Base-by-base conservation (phyloP, 1,140 invertebrate species). In the Odontomachus brunneus region DNA sequence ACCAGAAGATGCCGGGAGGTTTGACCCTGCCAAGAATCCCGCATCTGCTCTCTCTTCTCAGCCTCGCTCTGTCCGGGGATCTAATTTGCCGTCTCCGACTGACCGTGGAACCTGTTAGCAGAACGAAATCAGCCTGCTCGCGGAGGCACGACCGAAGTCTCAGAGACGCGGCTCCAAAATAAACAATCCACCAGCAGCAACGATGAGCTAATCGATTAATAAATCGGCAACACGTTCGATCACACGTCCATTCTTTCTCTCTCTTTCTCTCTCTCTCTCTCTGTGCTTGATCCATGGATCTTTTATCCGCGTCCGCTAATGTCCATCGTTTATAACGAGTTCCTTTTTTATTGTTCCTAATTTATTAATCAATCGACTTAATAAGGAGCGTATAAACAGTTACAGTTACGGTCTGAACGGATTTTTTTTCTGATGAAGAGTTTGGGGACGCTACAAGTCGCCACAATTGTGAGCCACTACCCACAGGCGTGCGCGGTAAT, bases 11-110 rank as follows among this genome's bases (percentile, higher is more conserved):
- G 80, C 88, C 83, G 89, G 87, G 84, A 86, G 88, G 85, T 78
- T 88, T 90, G 90, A 91, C 89, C 90, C 90, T 82, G 85, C 83
- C 85, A 90, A 85, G 90, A 91, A 91, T 92, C 89, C 85, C 62
- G 89, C 92, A 92, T 92, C 92, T 92, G 91, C 57, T 73, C 72
- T 57, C 83, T 55, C 75, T 73, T 53, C 49, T 26, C 75, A 69
- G 76, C 60, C 57, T 57, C 66, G 44, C 63, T 65, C 69, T 83
- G 84, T 73, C 85, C 81, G 84, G 84, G 76, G 65, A 87, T 84
- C 87, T 89, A 89, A 89, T 89, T 89, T 88, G 88, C 88, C 81
- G 84, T 84, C 88, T 89, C 60, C 53, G 44, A 85, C 78, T 85
- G 65, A 80, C 51, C 65, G 65, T 80, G 75, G 75, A 80, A 80